These are phyloP conservation scores for Phenganax subtilis DNA, from an alignment of 92 coral and sea anemone genomes.

Conservation along the genomic window DNA sequence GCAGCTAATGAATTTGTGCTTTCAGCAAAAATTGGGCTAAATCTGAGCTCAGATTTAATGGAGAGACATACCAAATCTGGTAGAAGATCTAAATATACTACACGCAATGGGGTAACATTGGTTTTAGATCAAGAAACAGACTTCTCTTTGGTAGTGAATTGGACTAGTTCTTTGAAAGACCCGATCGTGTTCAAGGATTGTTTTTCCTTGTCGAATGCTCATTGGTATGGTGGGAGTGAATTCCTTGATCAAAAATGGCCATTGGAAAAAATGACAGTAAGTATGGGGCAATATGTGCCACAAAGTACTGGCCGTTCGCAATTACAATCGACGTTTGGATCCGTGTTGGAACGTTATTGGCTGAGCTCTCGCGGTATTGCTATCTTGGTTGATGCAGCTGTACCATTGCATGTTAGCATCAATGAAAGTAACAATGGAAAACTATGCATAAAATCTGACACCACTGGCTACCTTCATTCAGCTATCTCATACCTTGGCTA, in stretches of 20 bases:
- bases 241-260: constrained; percentile 72
- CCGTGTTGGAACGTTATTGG: constrained; percentile 70
- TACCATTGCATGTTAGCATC: constrained; percentile 70
- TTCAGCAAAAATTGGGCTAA: constrained; percentile 20
- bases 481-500: constrained; percentile 51
- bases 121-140: constrained; percentile 16
- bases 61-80: background rate
- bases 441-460: constrained; percentile 62
- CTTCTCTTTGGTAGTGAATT: constrained; percentile 10
- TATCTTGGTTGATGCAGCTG: constrained; percentile 56
- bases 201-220: constrained; percentile 37
- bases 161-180: constrained; percentile 24
- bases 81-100: background rate
- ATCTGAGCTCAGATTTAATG: background rate
- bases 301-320: constrained; percentile 33
- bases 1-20: constrained; percentile 3
- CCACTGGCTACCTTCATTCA: constrained; percentile 45
- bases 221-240: constrained; percentile 77
- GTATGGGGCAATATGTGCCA: constrained; percentile 62
- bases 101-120: constrained; percentile 10
- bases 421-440: constrained; percentile 47
- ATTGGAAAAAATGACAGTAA: constrained; percentile 56
- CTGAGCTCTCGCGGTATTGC: constrained; percentile 70
- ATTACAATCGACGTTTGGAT: constrained; percentile 44
- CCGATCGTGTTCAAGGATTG: constrained; percentile 54